Evolutionary conservation across 30 jellyfish, hydroid and myxozoan genomes (phyloP).

Genomic region (Pelagia noctiluca): DNA sequence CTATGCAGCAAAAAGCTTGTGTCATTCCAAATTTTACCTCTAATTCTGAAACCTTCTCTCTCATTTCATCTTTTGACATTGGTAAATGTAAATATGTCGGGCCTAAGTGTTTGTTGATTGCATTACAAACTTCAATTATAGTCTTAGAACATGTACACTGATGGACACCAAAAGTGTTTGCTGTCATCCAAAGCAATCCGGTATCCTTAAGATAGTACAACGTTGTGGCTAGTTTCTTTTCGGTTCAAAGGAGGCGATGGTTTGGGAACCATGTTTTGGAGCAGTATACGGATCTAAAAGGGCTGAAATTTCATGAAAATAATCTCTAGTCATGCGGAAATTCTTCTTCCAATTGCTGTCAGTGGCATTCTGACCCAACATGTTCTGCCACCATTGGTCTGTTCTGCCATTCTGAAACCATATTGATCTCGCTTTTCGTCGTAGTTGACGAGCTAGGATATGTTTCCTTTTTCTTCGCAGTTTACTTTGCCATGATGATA

Average conservation of each 20-base stretch:
- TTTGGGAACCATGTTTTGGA: conserved; percentile 48
- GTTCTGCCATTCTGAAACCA: conserved; percentile 52
- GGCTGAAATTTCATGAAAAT: conserved; percentile 14
- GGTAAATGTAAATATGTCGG: conserved; percentile 43
- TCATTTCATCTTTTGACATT: conserved; percentile 7
- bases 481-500: conserved; percentile 40
- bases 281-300: conserved; percentile 16
- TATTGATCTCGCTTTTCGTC: conserved; percentile 16
- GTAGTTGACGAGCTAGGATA: conserved; percentile 35
- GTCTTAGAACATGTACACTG: conserved; percentile 17
- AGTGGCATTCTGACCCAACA: conserved; percentile 52
- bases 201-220: conserved; percentile 19
- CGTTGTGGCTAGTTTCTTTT: conserved; percentile 27
- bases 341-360: conserved; percentile 40
- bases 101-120: conserved; percentile 44
- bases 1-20: conserved; percentile 58
- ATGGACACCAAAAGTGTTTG: conserved; percentile 32
- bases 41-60: background rate
- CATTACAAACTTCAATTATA: conserved; percentile 27
- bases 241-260: conserved; percentile 18
- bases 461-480: conserved; percentile 39
- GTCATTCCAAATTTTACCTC: conserved; percentile 25
- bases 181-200: conserved; percentile 40
- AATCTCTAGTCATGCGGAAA: conserved; percentile 47
- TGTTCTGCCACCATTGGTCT: conserved; percentile 61